A percentile compares a stretch with the other conserved stretches of the same genome.
These are phyloP conservation scores for Macrostomum cliftonense DNA, from an alignment of 2,888 invertebrate species.

Conservation along the genomic window DNA sequence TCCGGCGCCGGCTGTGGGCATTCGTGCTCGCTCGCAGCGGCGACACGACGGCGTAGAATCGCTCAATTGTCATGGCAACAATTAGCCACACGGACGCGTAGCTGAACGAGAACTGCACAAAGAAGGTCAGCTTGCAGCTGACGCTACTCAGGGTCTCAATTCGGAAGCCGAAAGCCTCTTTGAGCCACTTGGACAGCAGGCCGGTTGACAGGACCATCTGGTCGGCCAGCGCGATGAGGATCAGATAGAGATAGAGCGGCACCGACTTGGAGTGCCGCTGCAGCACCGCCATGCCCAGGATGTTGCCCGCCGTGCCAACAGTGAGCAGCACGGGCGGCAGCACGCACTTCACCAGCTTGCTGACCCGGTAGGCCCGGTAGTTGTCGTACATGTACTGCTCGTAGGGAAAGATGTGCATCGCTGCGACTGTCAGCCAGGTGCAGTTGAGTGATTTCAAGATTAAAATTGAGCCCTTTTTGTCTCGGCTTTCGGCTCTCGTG, in stretches of 20 bases:
- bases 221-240: constrained; percentile 26
- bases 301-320: constrained; percentile 29
- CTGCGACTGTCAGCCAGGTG: too few relatives aligned
- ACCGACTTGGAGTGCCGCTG: constrained; percentile 19
- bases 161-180: constrained; percentile 21
- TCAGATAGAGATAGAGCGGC: constrained; percentile 22
- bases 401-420: too few relatives aligned
- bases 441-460: too few relatives aligned
- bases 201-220: constrained; percentile 25
- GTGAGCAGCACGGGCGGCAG: constrained; percentile 23
- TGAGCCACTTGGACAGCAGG: constrained; percentile 26
- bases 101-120: constrained; percentile 13
- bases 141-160: constrained; percentile 19
- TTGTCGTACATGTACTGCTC: too few relatives aligned
- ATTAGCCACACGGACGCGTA: constrained; percentile 30
- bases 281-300: constrained; percentile 26
- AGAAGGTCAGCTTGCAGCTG: constrained; percentile 20
- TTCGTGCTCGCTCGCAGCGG: too few relatives aligned
- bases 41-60: constrained; percentile 8
- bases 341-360: too few relatives aligned
- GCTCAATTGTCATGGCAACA: constrained; percentile 29
- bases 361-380: too few relatives aligned
- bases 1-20: too few relatives aligned
- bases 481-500: too few relatives aligned
- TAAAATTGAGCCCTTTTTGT: too few relatives aligned